phyloP scores from a whole-genome alignment of 2,797 vertebrate species.

The Eulemur albifrons region DNA sequence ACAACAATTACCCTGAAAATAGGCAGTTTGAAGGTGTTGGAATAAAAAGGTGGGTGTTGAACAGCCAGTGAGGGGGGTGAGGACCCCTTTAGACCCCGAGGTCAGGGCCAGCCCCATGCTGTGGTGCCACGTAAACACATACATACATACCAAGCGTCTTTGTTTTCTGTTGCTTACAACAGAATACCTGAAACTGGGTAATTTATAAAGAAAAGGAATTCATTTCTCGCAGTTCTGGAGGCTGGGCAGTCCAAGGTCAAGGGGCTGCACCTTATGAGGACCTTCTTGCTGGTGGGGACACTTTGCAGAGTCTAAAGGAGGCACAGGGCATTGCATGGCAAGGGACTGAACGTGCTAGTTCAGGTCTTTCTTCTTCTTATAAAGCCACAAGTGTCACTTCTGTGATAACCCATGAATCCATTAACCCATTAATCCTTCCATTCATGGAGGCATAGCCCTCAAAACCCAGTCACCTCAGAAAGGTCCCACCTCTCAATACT shows the following conservation, averaged over 20 bases:
- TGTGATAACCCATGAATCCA: not conserved
- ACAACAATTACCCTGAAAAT: no score
- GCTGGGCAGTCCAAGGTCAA: not conserved
- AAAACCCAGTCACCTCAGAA: not conserved
- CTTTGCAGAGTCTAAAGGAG: not conserved
- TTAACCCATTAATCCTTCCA: not conserved
- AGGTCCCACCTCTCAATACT: not conserved
- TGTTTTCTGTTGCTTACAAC: not conserved
- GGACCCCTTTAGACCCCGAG: accelerated
- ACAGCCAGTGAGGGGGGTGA: not conserved
- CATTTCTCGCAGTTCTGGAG: not conserved
- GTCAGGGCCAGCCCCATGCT: not conserved
- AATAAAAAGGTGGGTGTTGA: not conserved
- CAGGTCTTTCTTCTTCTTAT: not conserved
- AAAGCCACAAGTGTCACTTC: not conserved
- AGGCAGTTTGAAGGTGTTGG: not conserved
- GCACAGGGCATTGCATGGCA: not conserved
- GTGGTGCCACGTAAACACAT: not conserved
- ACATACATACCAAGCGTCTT: not conserved
- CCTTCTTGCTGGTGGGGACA: not conserved
- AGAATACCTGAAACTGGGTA: not conserved
- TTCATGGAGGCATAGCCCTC: not conserved
- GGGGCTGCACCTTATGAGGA: not conserved
- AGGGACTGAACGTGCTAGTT: not conserved
- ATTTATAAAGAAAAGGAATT: not conserved